A percentile compares a stretch with the other conserved stretches of the same genome.
Conservation (phyloP, 2,888 invertebrate genomes). For the Sialis fuliginosa region DNA sequence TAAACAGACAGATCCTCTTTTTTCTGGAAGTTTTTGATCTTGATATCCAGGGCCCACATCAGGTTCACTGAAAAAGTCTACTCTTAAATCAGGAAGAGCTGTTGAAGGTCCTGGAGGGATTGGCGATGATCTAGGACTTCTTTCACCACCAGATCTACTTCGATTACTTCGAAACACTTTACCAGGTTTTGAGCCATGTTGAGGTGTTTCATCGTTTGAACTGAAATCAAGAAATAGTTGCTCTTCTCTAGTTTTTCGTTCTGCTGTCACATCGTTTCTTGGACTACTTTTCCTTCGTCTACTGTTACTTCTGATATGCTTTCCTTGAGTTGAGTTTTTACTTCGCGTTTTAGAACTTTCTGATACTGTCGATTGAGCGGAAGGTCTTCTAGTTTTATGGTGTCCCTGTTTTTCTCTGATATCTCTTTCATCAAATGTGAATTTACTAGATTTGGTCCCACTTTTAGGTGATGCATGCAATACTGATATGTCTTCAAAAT, state of each 20-base stretch:
- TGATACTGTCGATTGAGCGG: not conserved
- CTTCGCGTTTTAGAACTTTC: not conserved
- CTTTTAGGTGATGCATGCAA: not conserved
- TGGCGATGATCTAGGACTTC: slow-evolving; percentile 27
- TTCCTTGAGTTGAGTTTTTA: not conserved
- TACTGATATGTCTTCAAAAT: slow-evolving; percentile 21
- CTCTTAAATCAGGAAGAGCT: slow-evolving; percentile 35
- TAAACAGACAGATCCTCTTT: slow-evolving; percentile 26
- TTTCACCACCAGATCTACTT: not conserved
- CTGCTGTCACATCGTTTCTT: not conserved
- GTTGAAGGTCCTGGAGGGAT: slow-evolving; percentile 25
- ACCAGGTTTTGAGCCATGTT: not conserved
- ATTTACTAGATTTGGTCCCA: not conserved
- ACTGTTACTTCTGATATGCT: slow-evolving; percentile 1
- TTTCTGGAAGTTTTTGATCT: slow-evolving; percentile 15
- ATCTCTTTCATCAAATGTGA: not conserved
- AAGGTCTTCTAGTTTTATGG: not conserved
- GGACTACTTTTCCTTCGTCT: not conserved
- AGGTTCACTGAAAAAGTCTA: slow-evolving; percentile 40
- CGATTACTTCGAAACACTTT: not conserved
- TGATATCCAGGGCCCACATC: slow-evolving; percentile 15
- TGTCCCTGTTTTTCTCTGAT: not conserved
- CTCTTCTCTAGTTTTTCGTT: slow-evolving; percentile 1
- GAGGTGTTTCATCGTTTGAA: not conserved
- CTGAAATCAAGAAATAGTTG: not conserved